phyloP scores from a whole-genome alignment of 2,113 vertebrate genomes.

The Craseonycteris thonglongyai region DNA sequence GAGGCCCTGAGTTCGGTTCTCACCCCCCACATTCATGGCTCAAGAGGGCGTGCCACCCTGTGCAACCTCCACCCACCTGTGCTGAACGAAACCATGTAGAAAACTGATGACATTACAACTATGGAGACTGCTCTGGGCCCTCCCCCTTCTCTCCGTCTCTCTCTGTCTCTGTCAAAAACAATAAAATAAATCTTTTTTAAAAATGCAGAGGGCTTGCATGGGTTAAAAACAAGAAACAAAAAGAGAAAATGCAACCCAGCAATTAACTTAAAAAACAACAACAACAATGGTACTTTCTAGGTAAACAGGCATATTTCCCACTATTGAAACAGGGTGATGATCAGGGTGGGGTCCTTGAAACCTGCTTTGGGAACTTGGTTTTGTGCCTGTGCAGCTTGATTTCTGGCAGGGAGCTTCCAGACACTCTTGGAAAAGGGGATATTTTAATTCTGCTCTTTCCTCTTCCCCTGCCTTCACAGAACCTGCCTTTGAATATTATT shows the following conservation, averaged over 20 bases:
- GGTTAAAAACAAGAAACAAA: constrained; percentile 56
- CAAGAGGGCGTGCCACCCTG: too few species aligned
- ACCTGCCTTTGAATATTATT: neutral
- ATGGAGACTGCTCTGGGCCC: too few species aligned
- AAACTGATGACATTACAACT: too few species aligned
- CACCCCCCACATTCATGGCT: too few species aligned
- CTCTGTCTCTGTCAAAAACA: too few species aligned
- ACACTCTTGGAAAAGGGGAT: neutral
- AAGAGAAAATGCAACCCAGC: constrained; percentile 36
- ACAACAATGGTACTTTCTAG: constrained; percentile 34
- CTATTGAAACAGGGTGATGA: neutral
- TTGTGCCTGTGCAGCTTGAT: neutral
- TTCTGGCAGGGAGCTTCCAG: neutral
- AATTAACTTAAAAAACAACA: constrained; percentile 54
- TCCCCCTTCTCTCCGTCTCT: too few species aligned
- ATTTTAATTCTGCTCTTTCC: neutral
- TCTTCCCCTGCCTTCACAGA: neutral
- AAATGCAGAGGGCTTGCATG: constrained; percentile 24
- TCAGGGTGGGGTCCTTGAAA: neutral
- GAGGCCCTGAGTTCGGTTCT: too few species aligned
- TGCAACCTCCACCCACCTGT: too few species aligned
- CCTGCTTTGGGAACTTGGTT: neutral
- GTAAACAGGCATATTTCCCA: constrained; percentile 18
- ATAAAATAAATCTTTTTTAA: too few species aligned
- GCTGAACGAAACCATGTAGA: too few species aligned